Base-by-base conservation (phyloP, 2,113 vertebrate species). In the Otolemur garnettii region DNA sequence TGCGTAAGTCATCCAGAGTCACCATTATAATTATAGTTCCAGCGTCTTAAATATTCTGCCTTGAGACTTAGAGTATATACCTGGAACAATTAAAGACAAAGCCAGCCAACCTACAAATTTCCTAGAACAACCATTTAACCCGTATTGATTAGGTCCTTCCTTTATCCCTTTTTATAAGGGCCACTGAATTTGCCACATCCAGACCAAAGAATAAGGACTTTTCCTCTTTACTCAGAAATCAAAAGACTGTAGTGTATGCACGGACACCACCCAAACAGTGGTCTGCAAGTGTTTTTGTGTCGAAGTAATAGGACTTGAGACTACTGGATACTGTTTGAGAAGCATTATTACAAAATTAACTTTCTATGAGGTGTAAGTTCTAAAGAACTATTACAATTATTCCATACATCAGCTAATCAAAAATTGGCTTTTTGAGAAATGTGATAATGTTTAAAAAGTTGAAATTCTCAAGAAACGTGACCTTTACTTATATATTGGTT, bases 381-480 rank as follows among this genome's bases (percentile, higher is more conserved):
- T 91, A 60, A 87, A 60, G 62, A 87, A 68, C 45, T 75, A 9
- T 68, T 91, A 88, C 88, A 81, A 87, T 90, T 35, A 78, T 53
- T 55, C 21, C 22, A 11, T 60, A 81, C 3, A 19, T 62, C 14
- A 15, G 45, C 4, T 38, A 55, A 18, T 78, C 55, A 93, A 68
- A 96, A 71, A 17, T 33, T 88, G 35, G 92, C 79, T 90, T 82
- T 94, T 92, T 91, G n/a, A 90, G 33, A 22, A 12, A 74, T 92
- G n/a, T 90, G 38, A 59, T 75, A 45, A 80, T 68, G 66, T 96
- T 93, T 92, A 26, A 68, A 92, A 88, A 78, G 53, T 95, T 79
- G n/a, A 80, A 94, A 83, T 94, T 94, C 69, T 96, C 86, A 80
- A 86, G 12, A 38, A 69, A 14, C 8, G 19, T 80, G 60, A 22